phyloP scores from a whole-genome alignment of 92 coral and sea anemone species.

The Nematostella vectensis region DNA sequence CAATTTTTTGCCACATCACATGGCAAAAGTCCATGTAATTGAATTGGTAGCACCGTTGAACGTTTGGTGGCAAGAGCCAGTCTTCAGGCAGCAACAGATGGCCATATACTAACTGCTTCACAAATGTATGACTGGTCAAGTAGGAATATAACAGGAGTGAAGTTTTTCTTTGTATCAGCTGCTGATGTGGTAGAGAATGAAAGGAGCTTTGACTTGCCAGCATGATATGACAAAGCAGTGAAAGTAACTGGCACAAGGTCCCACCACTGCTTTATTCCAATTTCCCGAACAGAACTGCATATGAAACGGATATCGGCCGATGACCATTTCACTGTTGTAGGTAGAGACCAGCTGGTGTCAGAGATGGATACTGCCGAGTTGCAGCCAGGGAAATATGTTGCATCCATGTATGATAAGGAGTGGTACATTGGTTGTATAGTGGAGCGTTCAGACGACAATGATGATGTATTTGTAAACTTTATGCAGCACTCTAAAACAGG shows the following conservation, averaged over 20 bases:
- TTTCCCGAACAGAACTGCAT: slow-evolving; percentile 1
- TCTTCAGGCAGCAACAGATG: too few species aligned
- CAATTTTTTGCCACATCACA: too few species aligned
- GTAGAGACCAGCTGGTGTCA: not conserved
- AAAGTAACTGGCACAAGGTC: slow-evolving; percentile 6
- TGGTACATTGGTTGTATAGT: not conserved
- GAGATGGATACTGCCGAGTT: not conserved
- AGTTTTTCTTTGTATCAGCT: too few species aligned
- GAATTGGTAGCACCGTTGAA: too few species aligned
- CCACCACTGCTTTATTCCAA: slow-evolving; percentile 13
- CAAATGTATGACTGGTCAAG: too few species aligned
- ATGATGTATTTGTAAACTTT: too few species aligned
- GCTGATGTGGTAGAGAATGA: slow-evolving; percentile 1
- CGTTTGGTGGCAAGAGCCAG: too few species aligned
- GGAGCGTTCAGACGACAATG: not conserved
- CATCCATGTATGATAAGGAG: not conserved
- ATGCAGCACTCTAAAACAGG: too few species aligned
- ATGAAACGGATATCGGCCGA: slow-evolving; percentile 10
- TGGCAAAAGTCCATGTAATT: too few species aligned
- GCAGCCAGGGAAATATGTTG: slow-evolving; percentile 8
- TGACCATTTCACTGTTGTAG: slow-evolving; percentile 6
- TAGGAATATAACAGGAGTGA: too few species aligned
- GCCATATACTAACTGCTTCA: too few species aligned
- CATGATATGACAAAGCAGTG: slow-evolving; percentile 2
- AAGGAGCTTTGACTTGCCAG: not conserved